phyloP scores from a whole-genome alignment of 2,797 vertebrate genomes.

The Enteromius anoplus region DNA sequence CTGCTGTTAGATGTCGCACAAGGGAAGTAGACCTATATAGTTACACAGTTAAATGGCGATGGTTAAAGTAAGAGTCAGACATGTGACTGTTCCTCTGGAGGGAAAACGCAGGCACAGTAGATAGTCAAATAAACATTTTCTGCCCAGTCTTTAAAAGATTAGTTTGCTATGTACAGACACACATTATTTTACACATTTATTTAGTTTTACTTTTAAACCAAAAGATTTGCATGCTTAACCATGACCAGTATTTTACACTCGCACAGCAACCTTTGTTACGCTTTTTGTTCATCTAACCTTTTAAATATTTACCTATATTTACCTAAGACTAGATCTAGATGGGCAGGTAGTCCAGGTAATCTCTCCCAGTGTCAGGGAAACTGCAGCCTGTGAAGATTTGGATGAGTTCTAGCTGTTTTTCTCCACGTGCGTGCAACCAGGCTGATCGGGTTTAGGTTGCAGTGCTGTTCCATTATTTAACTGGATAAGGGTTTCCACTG shows the following conservation, averaged over 20 bases:
- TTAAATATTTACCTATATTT: background rate
- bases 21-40: background rate
- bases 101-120: background rate
- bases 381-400: conserved; percentile 38
- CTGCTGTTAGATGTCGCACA: background rate
- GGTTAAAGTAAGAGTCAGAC: conserved; percentile 10
- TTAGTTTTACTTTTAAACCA: background rate
- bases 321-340: background rate
- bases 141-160: background rate
- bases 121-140: conserved; percentile 7
- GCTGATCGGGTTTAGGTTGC: conserved; percentile 82
- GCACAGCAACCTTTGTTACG: background rate
- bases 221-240: conserved; percentile 1
- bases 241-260: background rate
- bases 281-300: background rate
- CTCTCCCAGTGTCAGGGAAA: background rate
- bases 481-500: conserved; percentile 80
- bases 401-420: conserved; percentile 50
- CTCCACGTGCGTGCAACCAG: conserved; percentile 70
- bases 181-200: background rate
- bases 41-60: background rate
- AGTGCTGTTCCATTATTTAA: conserved; percentile 84
- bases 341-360: background rate
- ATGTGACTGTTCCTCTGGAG: conserved; percentile 7
- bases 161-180: background rate